Evolutionary conservation across 2,797 vertebrate species (phyloP), one percentile per base, ranked within the genome.

Genomic region (Spondyliosoma cantharus): DNA sequence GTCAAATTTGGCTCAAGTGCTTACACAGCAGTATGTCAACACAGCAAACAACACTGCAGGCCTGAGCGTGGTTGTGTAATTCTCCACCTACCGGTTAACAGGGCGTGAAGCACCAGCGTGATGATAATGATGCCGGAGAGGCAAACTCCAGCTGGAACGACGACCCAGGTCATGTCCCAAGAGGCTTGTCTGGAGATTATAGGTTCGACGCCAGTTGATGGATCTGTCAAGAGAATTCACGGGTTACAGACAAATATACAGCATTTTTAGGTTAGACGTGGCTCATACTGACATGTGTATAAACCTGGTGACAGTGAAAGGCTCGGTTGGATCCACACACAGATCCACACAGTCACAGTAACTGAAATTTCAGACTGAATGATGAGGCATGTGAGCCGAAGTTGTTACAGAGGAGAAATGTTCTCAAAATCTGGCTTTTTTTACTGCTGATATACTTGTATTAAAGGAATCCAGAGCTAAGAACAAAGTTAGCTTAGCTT

Each of bases 41-140:
- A 78, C 5, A 29, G 1, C 22, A 13, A 3, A 42, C 14, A 29
- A 15, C 19, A 48, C 3, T n/a, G 20, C 71, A 76, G 27, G 7
- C 2, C 37, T 3, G 5, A n/a, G 17, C 25, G n/a, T 43, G 20
- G 20, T 14, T 11, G 17, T 2, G 27, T 52, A 0, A 25, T n/a
- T 67, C 54, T 37, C 2, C 15, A 72, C 86, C 1, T 81, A 95
- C 94, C 87, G 1, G 78, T 92, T 71, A 94, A 20, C 9, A 87
- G 50, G 13, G 87, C n/a, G 16, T 87, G 86, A 42, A 91, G 82
- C 42, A 79, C 43, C 60, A 94, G 64, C 29, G 66, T 66, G 53
- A 88, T 32, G 3, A 92, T 70, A n/a, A 92, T 86, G 76, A 94
- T 15, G 13, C 42, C 74, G 32, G 71, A 74, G 5, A 92, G 76